Evolutionary conservation across 2,888 invertebrate species (phyloP).

Genomic region (Rhopalosiphum nymphaeae): DNA sequence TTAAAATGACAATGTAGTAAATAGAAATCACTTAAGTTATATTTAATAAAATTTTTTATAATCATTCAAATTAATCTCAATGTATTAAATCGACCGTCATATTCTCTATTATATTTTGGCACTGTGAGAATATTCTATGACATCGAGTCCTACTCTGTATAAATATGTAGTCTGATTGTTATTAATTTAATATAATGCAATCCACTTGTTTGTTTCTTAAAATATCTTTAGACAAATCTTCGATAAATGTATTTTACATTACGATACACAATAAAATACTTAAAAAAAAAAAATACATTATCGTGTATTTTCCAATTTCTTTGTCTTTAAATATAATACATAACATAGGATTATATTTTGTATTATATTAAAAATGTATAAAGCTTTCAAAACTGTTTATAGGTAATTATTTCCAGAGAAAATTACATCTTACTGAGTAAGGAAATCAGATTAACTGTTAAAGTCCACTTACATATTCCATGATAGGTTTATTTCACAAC

Average conservation of each 20-base stretch:
- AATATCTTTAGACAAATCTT: background rate
- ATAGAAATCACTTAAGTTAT: background rate
- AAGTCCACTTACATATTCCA: background rate
- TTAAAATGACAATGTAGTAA: background rate
- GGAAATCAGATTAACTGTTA: background rate
- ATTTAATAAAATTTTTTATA: background rate
- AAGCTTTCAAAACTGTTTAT: background rate
- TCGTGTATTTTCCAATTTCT: background rate
- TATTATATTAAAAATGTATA: background rate
- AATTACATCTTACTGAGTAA: background rate
- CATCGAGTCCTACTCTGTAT: background rate
- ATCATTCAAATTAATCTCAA: background rate
- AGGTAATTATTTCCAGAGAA: background rate
- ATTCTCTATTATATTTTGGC: background rate
- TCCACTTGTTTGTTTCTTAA: background rate
- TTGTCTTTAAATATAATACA: background rate
- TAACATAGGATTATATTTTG: background rate
- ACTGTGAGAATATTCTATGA: background rate
- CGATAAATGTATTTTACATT: background rate
- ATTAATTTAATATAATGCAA: background rate
- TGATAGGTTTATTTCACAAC: background rate
- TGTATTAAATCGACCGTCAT: background rate
- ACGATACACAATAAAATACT: background rate
- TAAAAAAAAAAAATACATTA: background rate
- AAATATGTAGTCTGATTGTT: background rate